A percentile compares a stretch with the other conserved stretches of the same genome.
Evolutionary conservation across 2,888 invertebrate species (phyloP).

Genomic region (Melinopterus prodromus): DNA sequence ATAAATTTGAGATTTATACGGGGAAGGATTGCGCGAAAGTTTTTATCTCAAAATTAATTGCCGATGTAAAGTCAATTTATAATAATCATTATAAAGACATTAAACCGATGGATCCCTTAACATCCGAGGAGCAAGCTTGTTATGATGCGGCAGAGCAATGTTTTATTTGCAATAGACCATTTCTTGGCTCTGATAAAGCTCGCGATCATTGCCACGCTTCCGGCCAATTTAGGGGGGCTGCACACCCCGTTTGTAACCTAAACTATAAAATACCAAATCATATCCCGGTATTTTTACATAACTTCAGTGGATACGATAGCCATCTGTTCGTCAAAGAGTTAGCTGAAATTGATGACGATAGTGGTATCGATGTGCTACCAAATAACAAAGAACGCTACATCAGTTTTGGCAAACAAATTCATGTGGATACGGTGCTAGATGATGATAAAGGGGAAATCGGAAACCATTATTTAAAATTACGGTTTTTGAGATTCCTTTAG

Average conservation of each 20-base stretch:
- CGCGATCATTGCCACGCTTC: conserved; percentile 35
- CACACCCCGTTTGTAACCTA: conserved; percentile 44
- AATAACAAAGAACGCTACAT: no score
- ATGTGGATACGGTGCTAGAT: conserved; percentile 32
- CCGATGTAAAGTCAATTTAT: conserved; percentile 27
- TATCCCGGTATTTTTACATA: conserved; percentile 31
- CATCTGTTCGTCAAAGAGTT: conserved; percentile 50
- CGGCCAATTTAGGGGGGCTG: conserved; percentile 46
- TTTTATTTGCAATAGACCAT: no score
- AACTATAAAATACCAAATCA: conserved; percentile 42
- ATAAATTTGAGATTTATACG: conserved; percentile 31
- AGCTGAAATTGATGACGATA: conserved; percentile 41
- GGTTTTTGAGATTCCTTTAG: conserved; percentile 45
- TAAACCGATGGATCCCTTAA: neutral
- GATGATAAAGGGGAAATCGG: no score
- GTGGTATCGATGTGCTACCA: conserved; percentile 29
- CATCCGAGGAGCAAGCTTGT: neutral
- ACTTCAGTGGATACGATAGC: no score
- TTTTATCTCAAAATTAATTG: conserved; percentile 19
- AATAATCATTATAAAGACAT: conserved; percentile 21
- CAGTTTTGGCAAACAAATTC: no score
- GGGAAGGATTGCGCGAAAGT: conserved; percentile 27
- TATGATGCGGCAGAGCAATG: conserved; percentile 25
- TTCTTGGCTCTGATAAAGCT: no score
- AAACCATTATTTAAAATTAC: conserved; percentile 31